These are phyloP conservation scores for Bombyx mandarina DNA, from an alignment of 1,140 invertebrate genomes.

Conservation along the genomic window DNA sequence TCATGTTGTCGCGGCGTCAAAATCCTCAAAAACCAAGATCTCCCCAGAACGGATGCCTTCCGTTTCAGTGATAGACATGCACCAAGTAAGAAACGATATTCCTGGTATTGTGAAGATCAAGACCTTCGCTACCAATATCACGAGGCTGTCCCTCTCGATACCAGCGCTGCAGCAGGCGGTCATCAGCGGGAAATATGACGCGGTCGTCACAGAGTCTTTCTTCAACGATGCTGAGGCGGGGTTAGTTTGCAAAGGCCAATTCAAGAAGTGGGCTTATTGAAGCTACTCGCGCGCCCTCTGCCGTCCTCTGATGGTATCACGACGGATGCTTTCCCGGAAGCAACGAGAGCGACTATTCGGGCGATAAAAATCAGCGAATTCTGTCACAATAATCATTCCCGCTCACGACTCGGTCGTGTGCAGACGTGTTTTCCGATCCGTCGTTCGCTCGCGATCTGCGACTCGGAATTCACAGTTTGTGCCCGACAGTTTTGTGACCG, in stretches of 20 bases:
- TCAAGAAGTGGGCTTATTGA: too few species aligned
- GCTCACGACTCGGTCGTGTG: too few species aligned
- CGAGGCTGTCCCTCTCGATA: slow-evolving; percentile 6
- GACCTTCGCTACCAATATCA: slow-evolving; percentile 25
- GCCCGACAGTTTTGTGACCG: too few species aligned
- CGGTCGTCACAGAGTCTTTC: slow-evolving; percentile 39
- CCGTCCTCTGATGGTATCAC: not conserved
- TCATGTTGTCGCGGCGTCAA: not conserved
- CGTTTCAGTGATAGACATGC: slow-evolving; percentile 24
- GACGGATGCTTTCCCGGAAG: not conserved
- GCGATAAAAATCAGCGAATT: not conserved
- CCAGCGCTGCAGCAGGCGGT: slow-evolving; percentile 11
- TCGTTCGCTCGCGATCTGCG: too few species aligned
- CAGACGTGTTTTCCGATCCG: too few species aligned
- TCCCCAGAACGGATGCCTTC: not conserved
- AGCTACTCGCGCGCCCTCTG: not conserved
- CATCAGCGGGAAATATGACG: slow-evolving; percentile 30
- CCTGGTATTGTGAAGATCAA: slow-evolving; percentile 6
- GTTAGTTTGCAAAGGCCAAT: slow-evolving; percentile 14
- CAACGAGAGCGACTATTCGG: not conserved
- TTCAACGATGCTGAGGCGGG: slow-evolving; percentile 34
- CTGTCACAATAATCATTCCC: not conserved
- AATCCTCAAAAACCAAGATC: not conserved
- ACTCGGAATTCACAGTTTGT: too few species aligned
- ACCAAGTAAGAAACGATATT: slow-evolving; percentile 5